Evolutionary conservation across 2,113 vertebrate species (phyloP).

Genomic region (Scatophagus argus): DNA sequence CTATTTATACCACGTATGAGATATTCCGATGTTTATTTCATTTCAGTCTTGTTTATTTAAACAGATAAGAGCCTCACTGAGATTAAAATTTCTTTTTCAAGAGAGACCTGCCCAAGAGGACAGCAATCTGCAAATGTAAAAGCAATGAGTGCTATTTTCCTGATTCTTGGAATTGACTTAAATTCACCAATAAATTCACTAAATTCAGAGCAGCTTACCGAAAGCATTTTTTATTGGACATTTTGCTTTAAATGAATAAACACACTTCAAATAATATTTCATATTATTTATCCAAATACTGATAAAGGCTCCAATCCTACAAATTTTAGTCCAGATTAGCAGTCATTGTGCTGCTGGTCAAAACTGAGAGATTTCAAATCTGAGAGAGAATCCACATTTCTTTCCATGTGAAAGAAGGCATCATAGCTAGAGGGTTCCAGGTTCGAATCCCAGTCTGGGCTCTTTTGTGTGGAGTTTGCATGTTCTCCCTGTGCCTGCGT

Average conservation of each 20-base stretch:
- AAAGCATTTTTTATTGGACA: not conserved
- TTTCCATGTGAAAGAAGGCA: conserved; percentile 4
- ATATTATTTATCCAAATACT: not conserved
- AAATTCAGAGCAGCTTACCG: not conserved
- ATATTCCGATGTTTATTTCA: not conserved
- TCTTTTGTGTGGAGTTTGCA: too few relatives aligned
- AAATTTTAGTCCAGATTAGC: not conserved
- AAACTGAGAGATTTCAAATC: not conserved
- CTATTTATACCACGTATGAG: not conserved
- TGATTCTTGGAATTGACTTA: not conserved
- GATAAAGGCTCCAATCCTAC: not conserved
- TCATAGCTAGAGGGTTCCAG: too few relatives aligned
- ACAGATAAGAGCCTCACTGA: not conserved
- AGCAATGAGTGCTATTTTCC: not conserved
- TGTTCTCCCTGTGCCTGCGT: too few relatives aligned
- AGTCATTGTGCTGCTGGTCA: not conserved
- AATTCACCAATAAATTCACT: not conserved
- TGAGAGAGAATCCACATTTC: not conserved
- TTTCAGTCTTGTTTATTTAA: not conserved
- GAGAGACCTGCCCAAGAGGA: not conserved
- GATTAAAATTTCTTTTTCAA: not conserved
- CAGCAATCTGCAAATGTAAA: not conserved
- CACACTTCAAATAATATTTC: not conserved
- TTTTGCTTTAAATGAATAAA: not conserved
- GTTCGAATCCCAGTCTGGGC: too few relatives aligned